These are phyloP conservation scores for Decapterus maruadsi DNA, from an alignment of 2,797 vertebrate species.

Conservation along the genomic window DNA sequence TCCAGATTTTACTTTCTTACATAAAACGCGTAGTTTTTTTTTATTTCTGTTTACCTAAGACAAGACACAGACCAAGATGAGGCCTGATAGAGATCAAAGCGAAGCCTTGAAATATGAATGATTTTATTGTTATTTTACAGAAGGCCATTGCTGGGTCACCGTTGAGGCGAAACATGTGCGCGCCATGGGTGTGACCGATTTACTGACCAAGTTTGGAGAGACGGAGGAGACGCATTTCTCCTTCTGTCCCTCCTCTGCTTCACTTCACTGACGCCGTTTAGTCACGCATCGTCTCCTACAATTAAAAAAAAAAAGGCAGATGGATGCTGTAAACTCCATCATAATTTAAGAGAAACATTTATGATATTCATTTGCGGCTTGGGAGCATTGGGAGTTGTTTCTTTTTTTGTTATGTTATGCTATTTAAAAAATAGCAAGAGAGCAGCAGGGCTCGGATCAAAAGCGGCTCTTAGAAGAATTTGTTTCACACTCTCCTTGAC, in stretches of 20 bases:
- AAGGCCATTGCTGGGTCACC: constrained; percentile 48
- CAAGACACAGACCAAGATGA: constrained; percentile 15
- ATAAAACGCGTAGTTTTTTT: neutral
- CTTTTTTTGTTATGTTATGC: constrained; percentile 32
- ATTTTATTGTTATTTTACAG: constrained; percentile 57
- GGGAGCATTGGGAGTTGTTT: constrained; percentile 52
- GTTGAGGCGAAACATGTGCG: constrained; percentile 50
- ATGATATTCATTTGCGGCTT: constrained; percentile 46
- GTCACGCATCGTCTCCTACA: constrained; percentile 34
- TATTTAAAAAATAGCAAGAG: constrained; percentile 30
- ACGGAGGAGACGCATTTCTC: constrained; percentile 20
- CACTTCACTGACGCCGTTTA: constrained; percentile 15
- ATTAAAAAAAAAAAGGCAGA: constrained; percentile 24
- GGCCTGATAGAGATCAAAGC: constrained; percentile 55
- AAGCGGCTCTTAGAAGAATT: constrained; percentile 43
- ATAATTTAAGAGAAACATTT: constrained; percentile 24
- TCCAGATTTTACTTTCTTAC: neutral
- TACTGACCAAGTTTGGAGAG: constrained; percentile 57
- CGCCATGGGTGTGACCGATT: constrained; percentile 35
- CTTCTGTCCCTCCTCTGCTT: constrained; percentile 13
- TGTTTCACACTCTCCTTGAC: constrained; percentile 61
- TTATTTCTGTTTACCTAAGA: constrained; percentile 36
- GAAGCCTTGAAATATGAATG: constrained; percentile 48
- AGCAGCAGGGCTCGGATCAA: constrained; percentile 41
- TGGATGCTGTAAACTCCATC: constrained; percentile 1